A percentile compares a stretch with the other conserved stretches of the same genome.
These are phyloP conservation scores for Myioborus miniatus DNA, from an alignment of 2,797 vertebrate species.

Conservation along the genomic window DNA sequence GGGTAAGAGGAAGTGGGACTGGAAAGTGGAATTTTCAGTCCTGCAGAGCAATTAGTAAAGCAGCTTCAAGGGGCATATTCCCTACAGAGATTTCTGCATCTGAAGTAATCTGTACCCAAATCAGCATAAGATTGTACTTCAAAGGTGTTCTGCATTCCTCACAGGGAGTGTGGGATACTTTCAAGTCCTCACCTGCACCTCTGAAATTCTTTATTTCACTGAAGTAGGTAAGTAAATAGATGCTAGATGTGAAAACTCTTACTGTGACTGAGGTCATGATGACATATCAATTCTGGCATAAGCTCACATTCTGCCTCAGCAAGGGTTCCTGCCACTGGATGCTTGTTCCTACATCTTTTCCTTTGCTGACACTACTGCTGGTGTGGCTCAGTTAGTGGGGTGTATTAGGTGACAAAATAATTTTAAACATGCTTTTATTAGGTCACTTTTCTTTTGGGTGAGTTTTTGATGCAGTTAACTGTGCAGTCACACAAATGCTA, in stretches of 20 bases:
- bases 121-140: conserved; percentile 1
- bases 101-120: neutral
- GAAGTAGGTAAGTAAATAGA: conserved; percentile 10
- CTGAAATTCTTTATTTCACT: conserved; percentile 38
- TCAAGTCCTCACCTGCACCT: conserved; percentile 3
- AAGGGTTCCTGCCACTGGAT: neutral
- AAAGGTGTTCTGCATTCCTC: conserved; percentile 31
- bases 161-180: neutral
- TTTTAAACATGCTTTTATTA: neutral
- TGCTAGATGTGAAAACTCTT: neutral
- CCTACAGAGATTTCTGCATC: neutral
- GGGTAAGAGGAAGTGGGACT: neutral
- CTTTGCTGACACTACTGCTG: neutral
- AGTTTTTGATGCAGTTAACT: neutral
- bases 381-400: neutral
- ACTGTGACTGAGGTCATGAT: neutral
- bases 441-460: neutral
- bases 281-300: neutral
- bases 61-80: neutral
- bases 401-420: neutral
- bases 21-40: neutral
- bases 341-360: neutral
- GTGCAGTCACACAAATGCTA: neutral
- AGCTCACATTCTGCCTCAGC: neutral
- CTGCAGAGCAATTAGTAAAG: neutral